phyloP scores from a whole-genome alignment of 2,888 invertebrate genomes.

The Heliconius aoede region DNA sequence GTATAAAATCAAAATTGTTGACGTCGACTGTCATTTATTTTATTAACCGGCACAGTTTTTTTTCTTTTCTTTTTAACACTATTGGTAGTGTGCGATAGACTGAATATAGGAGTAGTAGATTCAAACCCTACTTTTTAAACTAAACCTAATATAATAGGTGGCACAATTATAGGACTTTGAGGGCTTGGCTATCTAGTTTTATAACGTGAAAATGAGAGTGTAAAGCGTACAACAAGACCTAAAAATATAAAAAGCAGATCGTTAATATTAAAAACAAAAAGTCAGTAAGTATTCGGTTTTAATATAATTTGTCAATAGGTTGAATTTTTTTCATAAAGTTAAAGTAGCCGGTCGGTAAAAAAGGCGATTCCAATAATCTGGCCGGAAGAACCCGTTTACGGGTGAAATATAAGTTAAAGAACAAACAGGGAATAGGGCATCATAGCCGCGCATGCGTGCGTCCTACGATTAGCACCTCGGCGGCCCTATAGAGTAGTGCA shows the following conservation, averaged over 20 bases:
- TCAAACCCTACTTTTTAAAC: not conserved
- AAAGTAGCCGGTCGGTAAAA: slow-evolving; percentile 50
- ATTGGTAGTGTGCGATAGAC: no score
- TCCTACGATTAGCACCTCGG: slow-evolving; percentile 73
- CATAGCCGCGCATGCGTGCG: slow-evolving; percentile 62
- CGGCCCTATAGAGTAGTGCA: slow-evolving; percentile 55
- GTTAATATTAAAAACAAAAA: slow-evolving; percentile 4
- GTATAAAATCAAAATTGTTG: slow-evolving; percentile 38
- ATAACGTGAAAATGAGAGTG: not conserved
- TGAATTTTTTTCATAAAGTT: slow-evolving; percentile 18
- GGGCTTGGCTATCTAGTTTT: not conserved
- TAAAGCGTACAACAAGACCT: no score
- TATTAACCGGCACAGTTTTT: slow-evolving; percentile 27
- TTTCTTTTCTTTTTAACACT: not conserved
- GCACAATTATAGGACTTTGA: not conserved
- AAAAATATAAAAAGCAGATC: slow-evolving; percentile 1
- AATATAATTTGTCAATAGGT: slow-evolving; percentile 2
- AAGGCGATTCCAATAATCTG: slow-evolving; percentile 75
- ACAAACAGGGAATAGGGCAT: slow-evolving; percentile 75
- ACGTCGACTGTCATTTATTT: slow-evolving; percentile 37
- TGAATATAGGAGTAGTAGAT: not conserved
- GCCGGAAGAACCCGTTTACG: slow-evolving; percentile 76
- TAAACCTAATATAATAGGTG: not conserved
- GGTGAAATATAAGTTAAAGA: slow-evolving; percentile 73
- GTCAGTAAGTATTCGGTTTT: not conserved